phyloP scores from a whole-genome alignment of 2,888 invertebrate genomes.

The Sipha maydis region DNA sequence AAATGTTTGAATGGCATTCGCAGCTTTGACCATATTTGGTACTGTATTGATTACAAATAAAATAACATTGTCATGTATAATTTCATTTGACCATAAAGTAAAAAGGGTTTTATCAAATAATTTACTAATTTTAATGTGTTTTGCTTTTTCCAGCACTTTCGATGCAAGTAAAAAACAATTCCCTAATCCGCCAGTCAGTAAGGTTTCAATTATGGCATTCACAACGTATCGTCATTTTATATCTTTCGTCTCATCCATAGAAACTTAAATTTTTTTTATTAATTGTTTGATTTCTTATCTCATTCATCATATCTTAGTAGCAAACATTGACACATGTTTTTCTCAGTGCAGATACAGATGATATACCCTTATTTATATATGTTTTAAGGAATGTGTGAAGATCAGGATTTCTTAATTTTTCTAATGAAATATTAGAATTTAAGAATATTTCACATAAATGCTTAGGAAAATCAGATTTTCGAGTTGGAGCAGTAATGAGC shows the following conservation, averaged over 20 bases:
- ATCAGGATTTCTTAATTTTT: slow-evolving; percentile 18
- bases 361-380: slow-evolving; percentile 16
- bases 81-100: slow-evolving; percentile 43
- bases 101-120: slow-evolving; percentile 30
- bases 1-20: too few relatives aligned
- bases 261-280: background rate
- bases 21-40: slow-evolving; percentile 65
- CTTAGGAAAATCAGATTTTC: background rate
- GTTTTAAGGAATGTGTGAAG: slow-evolving; percentile 14
- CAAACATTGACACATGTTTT: slow-evolving; percentile 23
- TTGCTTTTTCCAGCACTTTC: slow-evolving; percentile 37
- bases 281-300: slow-evolving; percentile 13
- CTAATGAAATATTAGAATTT: slow-evolving; percentile 26
- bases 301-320: slow-evolving; percentile 20
- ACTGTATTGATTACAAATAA: slow-evolving; percentile 62
- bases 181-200: background rate
- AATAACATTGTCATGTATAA: slow-evolving; percentile 40
- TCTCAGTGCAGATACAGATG: slow-evolving; percentile 5
- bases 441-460: slow-evolving; percentile 37
- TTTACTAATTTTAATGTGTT: slow-evolving; percentile 36
- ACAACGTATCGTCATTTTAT: slow-evolving; percentile 10
- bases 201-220: slow-evolving; percentile 20
- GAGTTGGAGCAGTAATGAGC: too few relatives aligned
- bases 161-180: slow-evolving; percentile 24
- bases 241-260: slow-evolving; percentile 2